phyloP scores from a whole-genome alignment of 2,113 vertebrate genomes.

The Oncorhynchus gorbuscha region DNA sequence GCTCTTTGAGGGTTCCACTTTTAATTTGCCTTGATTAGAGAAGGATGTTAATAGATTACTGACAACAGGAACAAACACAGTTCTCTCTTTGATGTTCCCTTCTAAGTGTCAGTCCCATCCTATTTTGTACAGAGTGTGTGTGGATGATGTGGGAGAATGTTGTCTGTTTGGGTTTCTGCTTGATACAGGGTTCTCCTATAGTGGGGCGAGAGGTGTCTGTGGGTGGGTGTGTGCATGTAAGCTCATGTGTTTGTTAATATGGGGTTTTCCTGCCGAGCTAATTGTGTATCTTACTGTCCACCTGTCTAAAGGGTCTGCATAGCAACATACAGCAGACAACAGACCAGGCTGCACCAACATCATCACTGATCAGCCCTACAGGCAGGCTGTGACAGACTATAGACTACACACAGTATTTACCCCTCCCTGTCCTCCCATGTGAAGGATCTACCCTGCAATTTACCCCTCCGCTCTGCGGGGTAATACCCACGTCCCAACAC shows the following conservation, averaged over 20 bases:
- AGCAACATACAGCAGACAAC: too few relatives aligned
- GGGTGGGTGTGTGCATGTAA: neutral
- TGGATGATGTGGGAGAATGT: neutral
- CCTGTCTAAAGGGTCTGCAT: too few relatives aligned
- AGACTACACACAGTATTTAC: neutral
- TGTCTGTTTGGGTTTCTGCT: neutral
- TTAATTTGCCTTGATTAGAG: neutral
- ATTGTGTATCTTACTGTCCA: too few relatives aligned
- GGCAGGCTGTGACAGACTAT: neutral
- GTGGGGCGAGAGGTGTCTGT: neutral
- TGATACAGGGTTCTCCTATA: neutral
- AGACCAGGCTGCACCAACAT: too few relatives aligned
- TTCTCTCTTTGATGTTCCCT: neutral
- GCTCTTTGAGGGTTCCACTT: neutral
- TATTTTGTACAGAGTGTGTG: neutral
- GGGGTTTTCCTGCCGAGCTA: neutral
- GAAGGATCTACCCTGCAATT: conserved; percentile 2
- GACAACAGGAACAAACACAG: neutral
- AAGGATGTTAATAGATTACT: too few relatives aligned
- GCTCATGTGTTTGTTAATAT: neutral
- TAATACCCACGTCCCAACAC: neutral
- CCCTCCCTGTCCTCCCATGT: neutral
- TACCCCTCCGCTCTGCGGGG: neutral
- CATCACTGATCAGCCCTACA: too few relatives aligned
- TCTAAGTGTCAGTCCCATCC: neutral